Base-by-base conservation (phyloP, 2,797 vertebrate genomes). In the Danio jaintianensis region DNA sequence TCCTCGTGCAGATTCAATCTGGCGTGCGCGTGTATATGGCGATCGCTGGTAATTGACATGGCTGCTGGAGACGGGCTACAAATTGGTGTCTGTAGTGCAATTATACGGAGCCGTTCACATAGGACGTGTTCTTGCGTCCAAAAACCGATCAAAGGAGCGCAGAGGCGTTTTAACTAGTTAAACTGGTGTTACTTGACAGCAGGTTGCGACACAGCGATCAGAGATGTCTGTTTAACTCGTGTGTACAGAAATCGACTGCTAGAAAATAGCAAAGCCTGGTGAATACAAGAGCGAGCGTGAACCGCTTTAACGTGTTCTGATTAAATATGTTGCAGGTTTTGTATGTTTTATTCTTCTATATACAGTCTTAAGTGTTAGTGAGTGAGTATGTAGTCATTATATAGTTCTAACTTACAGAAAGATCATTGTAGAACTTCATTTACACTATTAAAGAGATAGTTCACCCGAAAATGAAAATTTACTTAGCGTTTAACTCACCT, bases 1-100 rank as follows among this genome's bases (percentile, higher is more conserved):
- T 90, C 83, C 40, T 69, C 67, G 77, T 88, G 82, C 76, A 83
- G 84, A 87, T 86, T 88, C 85, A 84, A 87, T 87, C 89, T 81
- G 85, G 86, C 38, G 38, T 52, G 59, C 36, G 56, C n/a, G n/a
- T 15, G 42, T 6, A 52, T 75, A 47, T 18, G 48, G 86, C 38
- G 87, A 85, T 29, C 86, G 81, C 81, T 77, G 85, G 74, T 85
- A 80, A 84, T 79, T 81, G 83, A 72, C 81, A 81, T 83, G 64
- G 69, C 67, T 50, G 78, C 63, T 56, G 4, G 56, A 77, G 67
- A 69, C 18, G 80, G 43, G 42, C 22, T 42, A 52, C 79, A 71
- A 53, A 58, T 72, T 83, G 40, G 22, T 58, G 29, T 43, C 47
- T 80, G 86, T 82, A 83, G 82, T 89, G 90, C 85, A 87, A 84